Evolutionary conservation across 2,888 invertebrate species (phyloP), one percentile per base, ranked within the genome.

Genomic region (Spodoptera exigua): DNA sequence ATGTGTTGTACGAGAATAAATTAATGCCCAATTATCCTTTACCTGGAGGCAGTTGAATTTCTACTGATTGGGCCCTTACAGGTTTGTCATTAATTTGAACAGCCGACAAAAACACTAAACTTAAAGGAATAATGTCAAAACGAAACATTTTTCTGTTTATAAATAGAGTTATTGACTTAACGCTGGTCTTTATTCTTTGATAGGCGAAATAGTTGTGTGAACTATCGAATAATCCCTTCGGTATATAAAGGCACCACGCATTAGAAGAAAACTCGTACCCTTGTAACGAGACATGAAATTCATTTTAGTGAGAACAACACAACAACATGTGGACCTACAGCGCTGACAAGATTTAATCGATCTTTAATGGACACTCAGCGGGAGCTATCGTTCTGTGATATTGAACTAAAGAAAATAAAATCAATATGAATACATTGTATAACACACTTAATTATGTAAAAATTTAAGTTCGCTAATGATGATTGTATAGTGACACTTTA

Each of bases 21-120:
- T 2, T 1, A 13, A 27, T 13, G 34, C n/a, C n/a, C 5, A 4
- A n/a, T 2, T 36, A 43, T 4, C 13, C 36, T 63, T 70, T 83
- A 92, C 93, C 91, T 80, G 91, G 87, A 27, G 86, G 83, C 45
- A 90, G 61, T 63, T 89, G 85, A 18, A 93, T 78, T 81, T 92
- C 92, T 61, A 77, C 69, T 37, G 70, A 67, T 39, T 91, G 87
- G 12, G 88, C 85, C 44, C 68, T 80, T 2, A 86, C 87, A 47
- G 74, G 65, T 54, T 83, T 88, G 16, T 87, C 79, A 60, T 84
- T 81, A 36, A 91, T 51, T 49, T 85, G 78, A 66, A 79, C 83
- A 47, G 82, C 73, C 37, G 78, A 76, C 35, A 89, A 65, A 40
- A 87, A 37, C 16, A 88, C 54, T 14, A 88, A 59, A 62, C 70